Conservation (phyloP, 2,888 invertebrate genomes). For the Drosophila paracracens region DNA sequence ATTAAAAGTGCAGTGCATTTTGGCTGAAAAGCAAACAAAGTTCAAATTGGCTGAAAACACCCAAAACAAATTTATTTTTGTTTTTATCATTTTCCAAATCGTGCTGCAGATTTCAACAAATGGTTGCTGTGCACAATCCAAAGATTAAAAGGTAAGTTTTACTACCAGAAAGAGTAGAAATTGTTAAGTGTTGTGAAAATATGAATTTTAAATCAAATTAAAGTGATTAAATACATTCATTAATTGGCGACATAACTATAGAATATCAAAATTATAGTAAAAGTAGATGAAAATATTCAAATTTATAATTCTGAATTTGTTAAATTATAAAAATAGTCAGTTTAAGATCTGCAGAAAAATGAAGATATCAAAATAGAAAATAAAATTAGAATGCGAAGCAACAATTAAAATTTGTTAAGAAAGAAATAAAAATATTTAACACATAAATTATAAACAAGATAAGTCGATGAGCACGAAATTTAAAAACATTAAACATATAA, state of each 20-base stretch:
- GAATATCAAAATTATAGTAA: neutral
- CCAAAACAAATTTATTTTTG: constrained; percentile 30
- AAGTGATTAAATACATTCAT: neutral
- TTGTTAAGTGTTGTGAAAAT: neutral
- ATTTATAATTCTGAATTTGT: neutral
- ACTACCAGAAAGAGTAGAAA: neutral
- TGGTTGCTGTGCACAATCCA: constrained; percentile 29
- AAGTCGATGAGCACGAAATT: neutral
- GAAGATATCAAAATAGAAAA: neutral
- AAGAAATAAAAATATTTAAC: neutral
- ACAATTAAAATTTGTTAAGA: neutral
- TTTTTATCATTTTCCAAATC: constrained; percentile 33
- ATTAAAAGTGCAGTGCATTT: constrained; percentile 61
- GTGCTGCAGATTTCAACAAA: constrained; percentile 30
- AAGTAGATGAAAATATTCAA: neutral
- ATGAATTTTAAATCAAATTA: neutral
- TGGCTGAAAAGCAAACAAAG: constrained; percentile 15
- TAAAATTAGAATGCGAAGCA: neutral
- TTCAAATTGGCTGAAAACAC: constrained; percentile 5
- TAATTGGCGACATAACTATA: neutral
- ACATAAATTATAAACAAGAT: neutral
- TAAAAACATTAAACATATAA: neutral
- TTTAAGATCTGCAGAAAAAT: neutral
- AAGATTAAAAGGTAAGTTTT: constrained; percentile 51
- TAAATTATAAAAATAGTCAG: neutral